Evolutionary conservation across 2,113 vertebrate genomes (phyloP).

Genomic region (Colius striatus): DNA sequence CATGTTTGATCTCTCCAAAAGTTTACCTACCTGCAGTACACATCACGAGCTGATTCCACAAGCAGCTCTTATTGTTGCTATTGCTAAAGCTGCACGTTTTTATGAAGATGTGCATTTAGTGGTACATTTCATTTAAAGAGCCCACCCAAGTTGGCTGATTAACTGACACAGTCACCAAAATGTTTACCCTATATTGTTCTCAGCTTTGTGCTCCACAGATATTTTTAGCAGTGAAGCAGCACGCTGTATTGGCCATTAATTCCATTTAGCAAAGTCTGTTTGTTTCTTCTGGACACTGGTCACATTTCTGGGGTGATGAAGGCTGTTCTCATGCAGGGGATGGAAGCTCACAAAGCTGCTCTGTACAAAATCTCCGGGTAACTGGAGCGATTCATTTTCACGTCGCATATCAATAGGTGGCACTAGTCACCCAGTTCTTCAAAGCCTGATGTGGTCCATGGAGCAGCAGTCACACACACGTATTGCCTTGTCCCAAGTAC

Average conservation of each 20-base stretch:
- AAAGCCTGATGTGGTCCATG: fast-evolving
- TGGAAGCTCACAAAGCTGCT: background rate
- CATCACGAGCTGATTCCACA: background rate
- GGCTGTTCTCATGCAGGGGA: background rate
- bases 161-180: background rate
- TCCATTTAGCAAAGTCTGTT: background rate
- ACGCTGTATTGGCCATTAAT: background rate
- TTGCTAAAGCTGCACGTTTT: background rate
- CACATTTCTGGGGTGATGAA: background rate
- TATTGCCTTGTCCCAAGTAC: background rate
- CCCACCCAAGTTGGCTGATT: background rate
- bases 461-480: background rate
- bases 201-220: background rate
- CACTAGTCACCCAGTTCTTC: conserved; percentile 69
- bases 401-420: conserved; percentile 74
- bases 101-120: background rate
- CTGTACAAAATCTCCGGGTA: fast-evolving
- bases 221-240: background rate
- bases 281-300: fast-evolving
- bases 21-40: background rate
- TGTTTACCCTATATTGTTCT: background rate
- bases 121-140: background rate
- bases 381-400: background rate
- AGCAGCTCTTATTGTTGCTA: background rate
- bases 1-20: background rate